These are phyloP conservation scores for Mycetomoellerius zeteki DNA, from an alignment of 1,140 invertebrate species.

Conservation along the genomic window DNA sequence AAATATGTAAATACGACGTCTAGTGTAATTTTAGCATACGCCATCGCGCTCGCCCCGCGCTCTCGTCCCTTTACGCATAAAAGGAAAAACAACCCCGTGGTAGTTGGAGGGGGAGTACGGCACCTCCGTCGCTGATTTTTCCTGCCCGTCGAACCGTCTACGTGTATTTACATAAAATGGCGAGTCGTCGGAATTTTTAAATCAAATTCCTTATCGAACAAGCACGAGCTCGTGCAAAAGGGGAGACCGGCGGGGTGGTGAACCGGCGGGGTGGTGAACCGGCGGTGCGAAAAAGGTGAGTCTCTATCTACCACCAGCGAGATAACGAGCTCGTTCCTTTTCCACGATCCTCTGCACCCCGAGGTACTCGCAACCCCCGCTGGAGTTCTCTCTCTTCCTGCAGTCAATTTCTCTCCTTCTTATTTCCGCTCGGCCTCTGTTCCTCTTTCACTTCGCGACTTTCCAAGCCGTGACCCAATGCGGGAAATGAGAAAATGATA, in stretches of 20 bases:
- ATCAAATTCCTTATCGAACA: conserved; percentile 84
- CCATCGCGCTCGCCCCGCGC: conserved; percentile 38
- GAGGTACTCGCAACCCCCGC: conserved; percentile 61
- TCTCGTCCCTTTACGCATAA: conserved; percentile 38
- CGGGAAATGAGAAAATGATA: conserved; percentile 77
- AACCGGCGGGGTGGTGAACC: conserved; percentile 51
- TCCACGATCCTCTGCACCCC: conserved; percentile 54
- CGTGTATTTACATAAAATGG: conserved; percentile 85
- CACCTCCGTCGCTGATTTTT: conserved; percentile 80
- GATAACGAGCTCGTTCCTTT: conserved; percentile 81
- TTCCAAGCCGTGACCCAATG: conserved; percentile 61
- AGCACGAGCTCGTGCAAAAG: conserved; percentile 72
- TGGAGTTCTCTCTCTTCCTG: conserved; percentile 32
- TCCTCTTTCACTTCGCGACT: conserved; percentile 50
- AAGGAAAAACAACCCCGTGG: conserved; percentile 46
- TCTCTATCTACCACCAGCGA: conserved; percentile 79
- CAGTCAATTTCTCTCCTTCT: conserved; percentile 41
- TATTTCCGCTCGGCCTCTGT: neutral
- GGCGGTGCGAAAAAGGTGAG: conserved; percentile 79
- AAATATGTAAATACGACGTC: conserved; percentile 59
- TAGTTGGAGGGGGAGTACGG: conserved; percentile 50
- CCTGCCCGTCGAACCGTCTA: conserved; percentile 78
- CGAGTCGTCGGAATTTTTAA: conserved; percentile 83
- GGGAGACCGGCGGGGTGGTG: conserved; percentile 40
- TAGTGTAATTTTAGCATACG: conserved; percentile 58